Percentiles rank a stretch among this genome's conserved stretches.
Conservation (phyloP, 2,888 invertebrate genomes). For the Sinohyriopsis cumingii region DNA sequence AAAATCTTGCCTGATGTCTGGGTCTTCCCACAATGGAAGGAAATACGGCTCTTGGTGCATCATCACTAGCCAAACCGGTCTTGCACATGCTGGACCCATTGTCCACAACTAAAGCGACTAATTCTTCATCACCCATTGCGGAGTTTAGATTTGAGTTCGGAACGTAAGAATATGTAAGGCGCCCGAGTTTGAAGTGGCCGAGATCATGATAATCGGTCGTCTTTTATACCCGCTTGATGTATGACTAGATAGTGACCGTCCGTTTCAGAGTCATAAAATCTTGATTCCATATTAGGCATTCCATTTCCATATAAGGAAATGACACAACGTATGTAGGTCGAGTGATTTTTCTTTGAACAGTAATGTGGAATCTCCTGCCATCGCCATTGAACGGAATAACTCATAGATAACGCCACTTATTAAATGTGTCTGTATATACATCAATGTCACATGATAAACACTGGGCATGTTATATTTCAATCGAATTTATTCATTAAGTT, state of each 20-base stretch:
- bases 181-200: too few species aligned
- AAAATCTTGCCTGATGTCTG: constrained; percentile 73
- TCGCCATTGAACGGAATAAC: too few species aligned
- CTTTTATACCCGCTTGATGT: not conserved
- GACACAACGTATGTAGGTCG: not conserved
- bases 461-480: too few species aligned
- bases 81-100: constrained; percentile 78
- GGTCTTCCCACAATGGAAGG: constrained; percentile 83
- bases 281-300: not conserved
- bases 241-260: not conserved
- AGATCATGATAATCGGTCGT: not conserved
- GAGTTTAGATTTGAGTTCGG: too few species aligned
- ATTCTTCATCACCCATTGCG: constrained; percentile 30
- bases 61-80: constrained; percentile 83
- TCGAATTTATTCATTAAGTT: too few species aligned
- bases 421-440: too few species aligned
- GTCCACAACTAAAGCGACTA: constrained; percentile 73
- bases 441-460: too few species aligned
- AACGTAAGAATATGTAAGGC: too few species aligned
- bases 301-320: not conserved
- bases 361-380: not conserved
- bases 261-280: not conserved
- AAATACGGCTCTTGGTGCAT: constrained; percentile 86
- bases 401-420: too few species aligned
- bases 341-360: not conserved